Conservation (phyloP, 23 tunicate species). For the Corella eumyota region DNA sequence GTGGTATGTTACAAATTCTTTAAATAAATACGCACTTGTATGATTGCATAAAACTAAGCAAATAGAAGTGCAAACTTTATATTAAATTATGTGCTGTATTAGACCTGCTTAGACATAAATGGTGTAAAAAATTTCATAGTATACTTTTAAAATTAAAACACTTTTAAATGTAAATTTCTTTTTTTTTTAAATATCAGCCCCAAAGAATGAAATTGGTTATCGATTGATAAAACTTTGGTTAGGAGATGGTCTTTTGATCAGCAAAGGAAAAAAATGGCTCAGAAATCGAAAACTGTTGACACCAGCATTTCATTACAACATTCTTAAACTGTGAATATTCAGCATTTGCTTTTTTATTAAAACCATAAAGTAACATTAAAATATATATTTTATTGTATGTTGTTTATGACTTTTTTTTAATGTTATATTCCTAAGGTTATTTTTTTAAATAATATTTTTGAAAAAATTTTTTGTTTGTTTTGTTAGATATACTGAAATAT, state of each 20-base stretch:
- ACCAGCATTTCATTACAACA: conserved; percentile 19
- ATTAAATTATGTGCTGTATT: no score
- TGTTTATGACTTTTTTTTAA: no score
- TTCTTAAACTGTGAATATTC: conserved; percentile 1
- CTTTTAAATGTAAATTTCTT: no score
- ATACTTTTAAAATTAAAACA: no score
- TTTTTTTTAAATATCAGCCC: not conserved
- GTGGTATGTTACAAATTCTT: no score
- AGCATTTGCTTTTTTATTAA: not conserved
- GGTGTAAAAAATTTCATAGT: no score
- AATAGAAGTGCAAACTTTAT: no score
- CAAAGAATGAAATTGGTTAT: not conserved
- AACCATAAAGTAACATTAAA: not conserved
- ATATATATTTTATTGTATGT: not conserved
- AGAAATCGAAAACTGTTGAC: conserved; percentile 15
- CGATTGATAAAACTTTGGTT: conserved; percentile 8
- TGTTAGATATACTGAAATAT: conserved; percentile 38
- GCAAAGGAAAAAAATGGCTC: conserved; percentile 17
- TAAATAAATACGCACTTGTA: no score
- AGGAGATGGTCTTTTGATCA: conserved; percentile 19
- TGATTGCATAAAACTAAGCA: no score
- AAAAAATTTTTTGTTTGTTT: not conserved
- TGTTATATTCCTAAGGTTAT: no score
- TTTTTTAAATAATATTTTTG: no score
- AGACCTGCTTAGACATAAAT: no score